Conservation (phyloP, 1,140 invertebrate genomes). For the Drosophila tsacasi region DNA sequence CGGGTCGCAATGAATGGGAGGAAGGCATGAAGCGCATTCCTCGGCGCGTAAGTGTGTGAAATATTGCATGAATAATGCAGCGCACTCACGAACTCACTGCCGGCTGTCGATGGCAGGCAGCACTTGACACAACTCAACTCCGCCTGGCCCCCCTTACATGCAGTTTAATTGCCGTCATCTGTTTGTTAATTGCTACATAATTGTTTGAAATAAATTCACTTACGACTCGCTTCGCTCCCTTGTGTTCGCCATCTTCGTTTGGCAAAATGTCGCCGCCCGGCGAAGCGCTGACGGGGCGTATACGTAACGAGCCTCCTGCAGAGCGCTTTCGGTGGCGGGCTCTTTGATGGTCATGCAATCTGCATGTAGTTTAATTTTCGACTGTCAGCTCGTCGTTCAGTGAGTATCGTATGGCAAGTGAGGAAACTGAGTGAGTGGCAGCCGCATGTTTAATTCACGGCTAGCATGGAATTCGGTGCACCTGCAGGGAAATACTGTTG, state of each 20-base stretch:
- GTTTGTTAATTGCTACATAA: conserved; percentile 83
- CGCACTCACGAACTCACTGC: conserved; percentile 27
- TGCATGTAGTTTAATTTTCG: conserved; percentile 59
- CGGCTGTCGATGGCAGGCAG: conserved; percentile 42
- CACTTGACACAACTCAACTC: conserved; percentile 47
- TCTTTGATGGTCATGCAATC: conserved; percentile 49
- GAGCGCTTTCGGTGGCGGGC: conserved; percentile 16
- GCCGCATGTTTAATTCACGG: conserved; percentile 33
- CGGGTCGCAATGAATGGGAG: conserved; percentile 37
- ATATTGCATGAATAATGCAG: conserved; percentile 75
- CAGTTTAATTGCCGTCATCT: conserved; percentile 78
- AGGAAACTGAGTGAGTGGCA: conserved; percentile 36
- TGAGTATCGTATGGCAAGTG: conserved; percentile 21
- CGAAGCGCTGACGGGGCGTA: conserved; percentile 68
- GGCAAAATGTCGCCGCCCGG: conserved; percentile 41
- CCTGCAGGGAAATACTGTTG: background rate
- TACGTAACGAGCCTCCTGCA: conserved; percentile 61
- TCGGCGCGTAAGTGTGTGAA: conserved; percentile 48
- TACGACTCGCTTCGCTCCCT: conserved; percentile 30
- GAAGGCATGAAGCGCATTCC: conserved; percentile 42
- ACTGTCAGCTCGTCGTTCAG: conserved; percentile 34
- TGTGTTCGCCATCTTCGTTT: conserved; percentile 7
- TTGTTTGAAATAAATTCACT: conserved; percentile 84
- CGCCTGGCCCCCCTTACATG: conserved; percentile 18
- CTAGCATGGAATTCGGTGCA: too few relatives aligned